phyloP scores from a whole-genome alignment of 2,888 invertebrate species.

The Tenthredo notha region DNA sequence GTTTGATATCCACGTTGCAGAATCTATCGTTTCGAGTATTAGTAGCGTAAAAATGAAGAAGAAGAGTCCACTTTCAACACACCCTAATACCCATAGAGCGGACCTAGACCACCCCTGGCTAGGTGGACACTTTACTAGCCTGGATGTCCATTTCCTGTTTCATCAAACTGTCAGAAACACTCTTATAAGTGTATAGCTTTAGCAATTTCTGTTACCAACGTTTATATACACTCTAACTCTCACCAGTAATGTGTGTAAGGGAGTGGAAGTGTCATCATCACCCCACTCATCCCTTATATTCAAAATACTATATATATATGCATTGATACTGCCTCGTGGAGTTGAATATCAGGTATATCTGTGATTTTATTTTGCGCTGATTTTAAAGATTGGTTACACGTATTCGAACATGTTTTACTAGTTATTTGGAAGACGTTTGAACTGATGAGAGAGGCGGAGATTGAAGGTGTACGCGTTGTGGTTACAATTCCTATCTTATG shows the following conservation, averaged over 20 bases:
- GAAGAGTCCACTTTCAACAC: background rate
- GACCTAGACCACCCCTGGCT: background rate
- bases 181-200: background rate
- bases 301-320: background rate
- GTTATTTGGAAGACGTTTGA: slow-evolving; percentile 18
- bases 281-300: background rate
- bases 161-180: slow-evolving; percentile 38
- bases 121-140: background rate
- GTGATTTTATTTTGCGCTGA: background rate
- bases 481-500: slow-evolving; percentile 28
- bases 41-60: no score
- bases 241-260: background rate
- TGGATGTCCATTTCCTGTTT: background rate
- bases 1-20: no score
- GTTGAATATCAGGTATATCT: background rate
- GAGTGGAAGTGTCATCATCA: background rate
- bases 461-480: slow-evolving; percentile 22
- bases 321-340: background rate
- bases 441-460: slow-evolving; percentile 29
- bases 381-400: background rate
- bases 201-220: background rate
- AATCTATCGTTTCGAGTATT: no score
- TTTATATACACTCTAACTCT: slow-evolving; percentile 1
- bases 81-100: background rate
- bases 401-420: background rate